phyloP scores from a whole-genome alignment of 2,797 vertebrate species.

The Pristis pectinata region DNA sequence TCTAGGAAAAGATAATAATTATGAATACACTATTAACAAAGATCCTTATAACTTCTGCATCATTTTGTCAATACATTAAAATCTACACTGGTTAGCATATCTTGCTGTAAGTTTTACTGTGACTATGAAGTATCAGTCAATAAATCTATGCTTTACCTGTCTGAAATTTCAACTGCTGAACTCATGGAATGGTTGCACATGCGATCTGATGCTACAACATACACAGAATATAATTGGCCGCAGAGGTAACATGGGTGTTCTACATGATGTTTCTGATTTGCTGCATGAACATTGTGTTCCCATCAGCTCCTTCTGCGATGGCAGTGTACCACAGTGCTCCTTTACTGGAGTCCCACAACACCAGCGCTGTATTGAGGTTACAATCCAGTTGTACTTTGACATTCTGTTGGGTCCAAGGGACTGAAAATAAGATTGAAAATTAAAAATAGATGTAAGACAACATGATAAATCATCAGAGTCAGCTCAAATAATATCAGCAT shows the following conservation, averaged over 20 bases:
- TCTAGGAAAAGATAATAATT: no score
- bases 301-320: background rate
- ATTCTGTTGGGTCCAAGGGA: background rate
- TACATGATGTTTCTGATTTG: constrained; percentile 6
- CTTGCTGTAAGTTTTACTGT: no score
- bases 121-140: background rate
- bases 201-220: background rate
- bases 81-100: no score
- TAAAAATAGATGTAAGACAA: background rate
- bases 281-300: background rate
- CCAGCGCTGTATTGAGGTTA: background rate
- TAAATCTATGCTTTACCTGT: background rate
- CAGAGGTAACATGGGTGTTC: constrained; percentile 3
- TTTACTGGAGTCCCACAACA: background rate
- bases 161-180: background rate
- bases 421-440: constrained; percentile 8
- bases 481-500: no score
- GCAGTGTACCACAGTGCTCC: background rate
- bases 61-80: no score
- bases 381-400: constrained; percentile 12
- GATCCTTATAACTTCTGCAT: no score
- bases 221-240: background rate
- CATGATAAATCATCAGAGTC: background rate
- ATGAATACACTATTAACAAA: no score
- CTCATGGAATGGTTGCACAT: background rate